Evolutionary conservation across 2,113 vertebrate genomes (phyloP), one percentile per base, ranked within the genome.

Genomic region (Pelecanus crispus): DNA sequence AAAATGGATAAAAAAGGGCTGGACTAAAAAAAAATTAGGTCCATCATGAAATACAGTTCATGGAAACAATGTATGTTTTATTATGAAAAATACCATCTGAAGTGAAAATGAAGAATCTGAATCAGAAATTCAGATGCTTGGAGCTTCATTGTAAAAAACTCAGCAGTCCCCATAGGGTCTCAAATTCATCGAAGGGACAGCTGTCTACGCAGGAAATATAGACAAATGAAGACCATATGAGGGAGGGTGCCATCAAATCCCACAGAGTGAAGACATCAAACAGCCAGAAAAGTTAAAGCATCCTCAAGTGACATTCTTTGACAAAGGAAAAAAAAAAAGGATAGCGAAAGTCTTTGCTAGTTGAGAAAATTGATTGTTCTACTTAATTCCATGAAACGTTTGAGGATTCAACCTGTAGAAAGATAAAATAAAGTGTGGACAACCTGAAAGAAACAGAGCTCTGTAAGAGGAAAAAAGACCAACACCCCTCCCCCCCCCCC

Each of bases 401-500:
- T 68, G 50, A 59, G 18, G 21, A 86, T 82, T 85, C 22, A 66
- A 38, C 6, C 26, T 40, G 11, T 21, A 47, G 21, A 71, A 86
- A 78, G 26, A 34, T 22, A 80, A 80, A 88, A 74, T 40, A 45
- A 50, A 36, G 13, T 34, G 20, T 29, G 32, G 36, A 29, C 4
- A n/a, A 52, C 17, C 56, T 82, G 55, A 81, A 68, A 75, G 81
- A 70, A 67, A 0, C 2, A 81, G 13, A 79, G 21, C 3, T 40
- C 11, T 63, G 4, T 42, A 77, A 92, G 63, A 88, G 47, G 29
- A 38, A 84, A 71, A 70, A 79, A 56, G 11, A 67, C 10, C 17
- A 58, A 83, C 3, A 11, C 7, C 11, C 6, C 4, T 13, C 14
- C 6, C 1, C 4, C 4, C 3, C 6, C 1, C 3, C 4, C 3